Percentiles rank a stretch among this genome's conserved stretches.
Evolutionary conservation across 2,113 vertebrate species (phyloP).

Genomic region (Takifugu flavidus): DNA sequence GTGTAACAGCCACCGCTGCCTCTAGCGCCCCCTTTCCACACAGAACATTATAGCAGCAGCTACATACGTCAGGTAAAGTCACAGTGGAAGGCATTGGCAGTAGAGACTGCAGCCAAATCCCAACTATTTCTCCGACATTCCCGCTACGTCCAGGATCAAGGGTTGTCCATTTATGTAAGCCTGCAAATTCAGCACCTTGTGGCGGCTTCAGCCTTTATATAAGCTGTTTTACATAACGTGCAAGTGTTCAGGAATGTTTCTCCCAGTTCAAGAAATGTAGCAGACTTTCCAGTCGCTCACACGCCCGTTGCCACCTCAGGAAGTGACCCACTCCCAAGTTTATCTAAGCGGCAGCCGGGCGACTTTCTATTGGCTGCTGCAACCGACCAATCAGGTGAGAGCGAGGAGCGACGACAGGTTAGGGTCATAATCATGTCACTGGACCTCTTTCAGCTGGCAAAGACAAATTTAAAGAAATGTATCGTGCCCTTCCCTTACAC

Average conservation of each 20-base stretch:
- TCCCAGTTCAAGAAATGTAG: neutral
- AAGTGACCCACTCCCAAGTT: constrained; percentile 29
- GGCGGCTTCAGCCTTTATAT: constrained; percentile 43
- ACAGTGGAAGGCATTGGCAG: constrained; percentile 10
- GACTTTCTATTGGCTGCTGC: constrained; percentile 43
- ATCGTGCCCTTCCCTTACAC: too few species aligned
- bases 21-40: constrained; percentile 3
- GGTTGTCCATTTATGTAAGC: constrained; percentile 46
- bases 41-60: neutral
- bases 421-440: constrained; percentile 16
- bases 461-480: neutral
- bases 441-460: neutral
- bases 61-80: constrained; percentile 2
- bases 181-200: constrained; percentile 10
- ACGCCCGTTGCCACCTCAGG: neutral
- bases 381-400: constrained; percentile 30
- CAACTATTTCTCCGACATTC: constrained; percentile 16
- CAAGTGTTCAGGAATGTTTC: neutral
- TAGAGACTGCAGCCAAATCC: constrained; percentile 4
- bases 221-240: constrained; percentile 45
- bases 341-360: neutral
- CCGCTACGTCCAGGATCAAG: constrained; percentile 6
- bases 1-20: neutral
- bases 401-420: constrained; percentile 22
- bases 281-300: constrained; percentile 19